Base-by-base conservation (phyloP, 2,113 vertebrate species). In the Tupaia tana region DNA sequence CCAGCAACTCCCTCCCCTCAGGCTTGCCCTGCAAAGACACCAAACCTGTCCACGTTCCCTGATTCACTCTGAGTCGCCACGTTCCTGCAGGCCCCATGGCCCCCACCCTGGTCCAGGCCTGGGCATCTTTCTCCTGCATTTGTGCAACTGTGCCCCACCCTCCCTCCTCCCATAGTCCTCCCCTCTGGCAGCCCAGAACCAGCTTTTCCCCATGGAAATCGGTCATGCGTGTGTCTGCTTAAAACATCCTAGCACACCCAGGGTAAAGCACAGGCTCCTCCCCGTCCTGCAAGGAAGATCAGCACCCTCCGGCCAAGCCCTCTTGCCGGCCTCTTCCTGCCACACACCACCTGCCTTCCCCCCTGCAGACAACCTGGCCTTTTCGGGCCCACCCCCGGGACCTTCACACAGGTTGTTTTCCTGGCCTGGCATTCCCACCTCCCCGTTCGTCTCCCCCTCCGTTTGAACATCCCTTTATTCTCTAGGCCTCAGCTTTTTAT, bases 341-440 rank as follows among this genome's bases (percentile, higher is more conserved):
- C 25, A 24, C n/a, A 43, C 6, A 2, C 59, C 66, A 1, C 69
- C 84, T 11, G 9, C 56, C 59, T 74, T 27, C 67, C 29, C 12
- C 61, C 54, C 0, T 2, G 1, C 78, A 3, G n/a, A 2, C 20
- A 3, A 16, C 64, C 25, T 2, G 27, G 52, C 12, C 11, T 3
- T 0, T 3, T 27, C n/a, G 11, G 16, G 67, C 24, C 66, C 81
- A 52, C 1, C 52, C 80, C 8, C 86, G 0, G 9, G 22, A 81
- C 63, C 81, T 95, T n/a, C 10, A 69, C 79, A 8, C 22, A 0
- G 9, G 34, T 91, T 82, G n/a, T 34, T 79, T 66, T 77, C 15
- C 58, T 8, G 56, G 70, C 87, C 85, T 25, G 0, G 58, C 77
- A 59, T 13, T 27, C n/a, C 75, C 34, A 43, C 58, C 52, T 14